Conservation (phyloP, 2,888 invertebrate genomes). For the Seladonia tumulorum region DNA sequence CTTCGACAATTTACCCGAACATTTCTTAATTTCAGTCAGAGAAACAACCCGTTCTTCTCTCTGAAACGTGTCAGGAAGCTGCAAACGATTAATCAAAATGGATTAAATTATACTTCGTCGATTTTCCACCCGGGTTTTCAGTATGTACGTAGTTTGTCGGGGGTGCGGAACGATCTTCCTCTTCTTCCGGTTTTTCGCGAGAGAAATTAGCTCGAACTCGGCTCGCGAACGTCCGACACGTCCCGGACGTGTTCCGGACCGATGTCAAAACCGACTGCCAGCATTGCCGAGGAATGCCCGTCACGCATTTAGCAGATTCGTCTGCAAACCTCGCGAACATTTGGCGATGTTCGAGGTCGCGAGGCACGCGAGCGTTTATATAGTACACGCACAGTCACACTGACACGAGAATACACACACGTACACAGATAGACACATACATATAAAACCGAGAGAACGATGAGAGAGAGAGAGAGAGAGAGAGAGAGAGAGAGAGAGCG, state of each 20-base stretch:
- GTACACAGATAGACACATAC: not conserved
- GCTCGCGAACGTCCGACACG: not conserved
- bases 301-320: conserved; percentile 44
- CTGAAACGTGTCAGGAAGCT: not conserved
- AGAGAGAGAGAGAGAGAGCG: not conserved
- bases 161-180: not conserved
- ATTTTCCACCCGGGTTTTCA: not conserved
- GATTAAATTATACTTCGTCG: not conserved
- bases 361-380: conserved; percentile 53
- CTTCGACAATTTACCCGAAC: too few relatives aligned
- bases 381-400: conserved; percentile 16
- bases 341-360: conserved; percentile 32
- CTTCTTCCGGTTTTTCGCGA: not conserved
- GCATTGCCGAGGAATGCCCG: not conserved
- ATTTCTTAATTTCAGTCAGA: too few relatives aligned
- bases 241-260: not conserved
- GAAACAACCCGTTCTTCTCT: too few relatives aligned
- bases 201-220: not conserved
- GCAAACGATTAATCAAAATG: not conserved
- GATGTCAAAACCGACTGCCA: not conserved
- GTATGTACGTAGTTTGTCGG: not conserved
- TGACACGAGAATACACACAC: not conserved
- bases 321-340: conserved; percentile 33
- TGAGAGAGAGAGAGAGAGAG: not conserved
- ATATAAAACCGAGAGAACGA: conserved; percentile 8